These are phyloP conservation scores for Poecile atricapillus DNA, from an alignment of 2,113 vertebrate species.

Conservation along the genomic window DNA sequence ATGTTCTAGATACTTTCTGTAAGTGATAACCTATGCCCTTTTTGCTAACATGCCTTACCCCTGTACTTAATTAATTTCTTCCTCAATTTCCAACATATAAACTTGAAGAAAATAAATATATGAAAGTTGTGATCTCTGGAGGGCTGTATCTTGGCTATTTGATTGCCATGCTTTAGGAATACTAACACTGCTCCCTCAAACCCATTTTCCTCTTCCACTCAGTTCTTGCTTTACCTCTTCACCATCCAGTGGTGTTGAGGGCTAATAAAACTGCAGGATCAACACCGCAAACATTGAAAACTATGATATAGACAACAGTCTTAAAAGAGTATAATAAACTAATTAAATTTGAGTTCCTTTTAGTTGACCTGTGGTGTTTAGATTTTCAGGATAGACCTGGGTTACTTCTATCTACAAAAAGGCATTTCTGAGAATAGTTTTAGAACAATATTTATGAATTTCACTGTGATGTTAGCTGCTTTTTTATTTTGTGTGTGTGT, in stretches of 20 bases:
- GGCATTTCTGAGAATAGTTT: neutral
- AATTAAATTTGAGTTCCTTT: neutral
- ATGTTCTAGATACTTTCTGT: neutral
- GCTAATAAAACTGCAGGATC: neutral
- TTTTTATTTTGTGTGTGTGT: neutral
- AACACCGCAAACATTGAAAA: neutral
- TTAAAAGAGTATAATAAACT: neutral
- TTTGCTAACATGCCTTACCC: neutral
- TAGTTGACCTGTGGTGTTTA: neutral
- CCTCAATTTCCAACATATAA: neutral
- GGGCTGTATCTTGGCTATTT: neutral
- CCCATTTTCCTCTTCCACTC: neutral
- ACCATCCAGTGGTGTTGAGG: neutral
- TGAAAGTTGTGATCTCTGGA: neutral
- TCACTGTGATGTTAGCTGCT: neutral
- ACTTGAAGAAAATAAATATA: constrained; percentile 29
- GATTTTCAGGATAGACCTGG: neutral
- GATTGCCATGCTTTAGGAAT: neutral
- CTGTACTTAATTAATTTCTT: neutral
- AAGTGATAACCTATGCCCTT: neutral
- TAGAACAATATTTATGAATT: neutral
- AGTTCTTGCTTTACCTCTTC: neutral
- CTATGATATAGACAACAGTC: neutral
- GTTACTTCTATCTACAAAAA: neutral
- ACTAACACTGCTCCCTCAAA: neutral